phyloP scores from a whole-genome alignment of 2,888 invertebrate species.

The Drosophila siamana region DNA sequence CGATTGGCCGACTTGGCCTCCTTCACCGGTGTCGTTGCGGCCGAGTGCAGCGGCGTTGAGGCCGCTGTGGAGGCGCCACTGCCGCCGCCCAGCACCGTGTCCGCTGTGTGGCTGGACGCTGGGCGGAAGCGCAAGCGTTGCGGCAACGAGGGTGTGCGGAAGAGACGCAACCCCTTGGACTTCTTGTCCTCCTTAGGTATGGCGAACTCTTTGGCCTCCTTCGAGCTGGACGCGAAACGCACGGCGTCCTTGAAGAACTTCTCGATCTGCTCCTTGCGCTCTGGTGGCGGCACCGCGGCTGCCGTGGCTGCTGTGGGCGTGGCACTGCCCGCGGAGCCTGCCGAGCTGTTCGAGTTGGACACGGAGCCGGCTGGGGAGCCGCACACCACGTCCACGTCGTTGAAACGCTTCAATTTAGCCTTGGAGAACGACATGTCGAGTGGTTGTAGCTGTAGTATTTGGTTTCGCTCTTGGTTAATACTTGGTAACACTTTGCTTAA shows the following conservation, averaged over 20 bases:
- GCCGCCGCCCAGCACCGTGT: constrained; percentile 20
- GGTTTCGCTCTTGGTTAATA: neutral
- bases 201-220: constrained; percentile 83
- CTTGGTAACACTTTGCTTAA: constrained; percentile 18
- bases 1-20: constrained; percentile 84
- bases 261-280: constrained; percentile 85
- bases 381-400: constrained; percentile 83
- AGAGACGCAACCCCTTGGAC: constrained; percentile 82
- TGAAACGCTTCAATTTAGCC: constrained; percentile 85
- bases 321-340: constrained; percentile 64
- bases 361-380: constrained; percentile 72
- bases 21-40: constrained; percentile 83
- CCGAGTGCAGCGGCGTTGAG: constrained; percentile 82
- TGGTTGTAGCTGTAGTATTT: constrained; percentile 1
- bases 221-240: constrained; percentile 80
- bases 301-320: constrained; percentile 57
- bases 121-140: constrained; percentile 84
- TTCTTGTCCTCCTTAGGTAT: constrained; percentile 84
- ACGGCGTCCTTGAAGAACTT: constrained; percentile 85
- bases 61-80: constrained; percentile 71
- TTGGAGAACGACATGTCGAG: constrained; percentile 83
- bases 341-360: constrained; percentile 59
- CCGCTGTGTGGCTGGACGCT: constrained; percentile 48
- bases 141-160: constrained; percentile 84
- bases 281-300: constrained; percentile 55